Conservation (phyloP, 1,140 invertebrate species). For the Cyclargus thomasi region DNA sequence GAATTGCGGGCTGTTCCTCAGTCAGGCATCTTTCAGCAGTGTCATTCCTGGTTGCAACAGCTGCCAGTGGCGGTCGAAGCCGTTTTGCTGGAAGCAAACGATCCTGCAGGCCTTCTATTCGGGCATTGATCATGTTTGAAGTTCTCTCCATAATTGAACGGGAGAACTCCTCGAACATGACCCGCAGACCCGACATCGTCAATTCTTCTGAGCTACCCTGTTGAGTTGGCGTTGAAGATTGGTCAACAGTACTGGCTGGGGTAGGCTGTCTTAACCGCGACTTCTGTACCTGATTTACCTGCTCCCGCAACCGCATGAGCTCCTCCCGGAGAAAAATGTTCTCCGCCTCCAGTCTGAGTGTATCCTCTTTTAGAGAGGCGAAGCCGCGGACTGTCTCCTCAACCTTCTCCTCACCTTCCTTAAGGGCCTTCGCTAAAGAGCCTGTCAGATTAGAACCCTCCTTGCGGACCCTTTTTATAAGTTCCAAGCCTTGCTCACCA, state of each 20-base stretch:
- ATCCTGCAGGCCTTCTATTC: not conserved
- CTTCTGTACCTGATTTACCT: not conserved
- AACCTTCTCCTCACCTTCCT: not conserved
- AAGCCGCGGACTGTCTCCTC: not conserved
- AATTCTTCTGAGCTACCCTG: no score
- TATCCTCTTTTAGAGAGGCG: not conserved
- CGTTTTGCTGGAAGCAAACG: not conserved
- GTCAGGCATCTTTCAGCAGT: no score
- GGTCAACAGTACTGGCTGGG: not conserved
- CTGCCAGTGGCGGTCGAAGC: slow-evolving; percentile 13
- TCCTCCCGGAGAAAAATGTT: not conserved
- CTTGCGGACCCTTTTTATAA: not conserved
- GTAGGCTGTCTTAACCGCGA: not conserved
- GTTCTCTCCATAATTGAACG: not conserved
- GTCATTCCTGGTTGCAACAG: not conserved
- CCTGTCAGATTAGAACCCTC: not conserved
- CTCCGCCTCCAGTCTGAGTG: not conserved
- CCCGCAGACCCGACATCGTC: not conserved
- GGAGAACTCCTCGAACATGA: not conserved
- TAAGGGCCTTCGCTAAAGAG: not conserved
- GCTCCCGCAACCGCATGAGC: not conserved
- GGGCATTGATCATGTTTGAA: not conserved
- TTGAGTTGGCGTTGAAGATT: no score
- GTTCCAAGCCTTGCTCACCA: no score
- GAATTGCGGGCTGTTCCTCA: no score